Base-by-base conservation (phyloP, 1,140 invertebrate genomes). In the Drosophila burlai region DNA sequence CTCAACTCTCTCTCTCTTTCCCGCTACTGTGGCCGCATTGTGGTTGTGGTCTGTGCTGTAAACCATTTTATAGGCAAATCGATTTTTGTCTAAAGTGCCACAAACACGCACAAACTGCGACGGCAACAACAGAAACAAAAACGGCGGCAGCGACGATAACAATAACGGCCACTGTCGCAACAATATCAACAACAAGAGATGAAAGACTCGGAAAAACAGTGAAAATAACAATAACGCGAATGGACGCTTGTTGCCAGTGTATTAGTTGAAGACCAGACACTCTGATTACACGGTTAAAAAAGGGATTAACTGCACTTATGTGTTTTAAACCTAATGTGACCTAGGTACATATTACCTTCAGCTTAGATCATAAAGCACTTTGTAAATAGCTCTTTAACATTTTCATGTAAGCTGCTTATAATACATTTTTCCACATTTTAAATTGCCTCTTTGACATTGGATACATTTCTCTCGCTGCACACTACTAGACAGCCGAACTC, bases 31-130 rank as follows among this genome's bases (percentile, higher is more conserved):
- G 81, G 81, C 73, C 46, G 69, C 47, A 66, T 71, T 79, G 43
- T 84, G 54, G 59, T 47, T 76, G 43, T 84, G 54, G 59, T 57
- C 55, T 71, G 66, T 71, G 65, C 58, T 85, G 86, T 91, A 86
- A 90, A 90, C 76, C 85, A 90, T 91, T 91, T 90, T 91, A 91
- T 90, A 90, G 85, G 85, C 85, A 90, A 90, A 90, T 90, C 85
- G 85, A 90, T 90, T 90, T 90, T 90, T 91, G 85, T 90, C 86
- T 91, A 91, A 90, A 90, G 86, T 91, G 86, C 81, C 84, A 85
- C 86, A 89, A 85, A 85, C 86, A 85, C 81, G 85, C 85, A 79
- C 62, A 72, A 57, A 57, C 54, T 24, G 36, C 34, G 36, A 29
- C n/a, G 29, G 38, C 77, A 77, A 36, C 79, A 71, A 21, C 76